Evolutionary conservation across 1,140 invertebrate species (phyloP).

Genomic region (Heliothis virescens): DNA sequence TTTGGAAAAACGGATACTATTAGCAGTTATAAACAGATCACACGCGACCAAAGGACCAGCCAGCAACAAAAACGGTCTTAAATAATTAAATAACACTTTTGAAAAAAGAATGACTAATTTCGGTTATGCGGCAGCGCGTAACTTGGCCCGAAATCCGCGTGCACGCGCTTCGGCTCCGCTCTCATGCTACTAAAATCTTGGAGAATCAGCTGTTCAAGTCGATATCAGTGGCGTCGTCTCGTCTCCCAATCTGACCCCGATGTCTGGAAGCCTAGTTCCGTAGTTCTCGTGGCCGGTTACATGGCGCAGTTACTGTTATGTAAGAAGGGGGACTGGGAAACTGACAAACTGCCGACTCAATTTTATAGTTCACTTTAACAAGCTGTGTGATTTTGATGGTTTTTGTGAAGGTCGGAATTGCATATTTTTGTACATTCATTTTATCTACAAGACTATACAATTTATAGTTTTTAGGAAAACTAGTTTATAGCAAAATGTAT

Average conservation of each 20-base stretch:
- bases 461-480: not conserved
- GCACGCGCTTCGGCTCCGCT: slow-evolving; percentile 31
- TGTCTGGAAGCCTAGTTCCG: slow-evolving; percentile 61
- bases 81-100: not conserved
- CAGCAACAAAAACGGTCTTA: no score
- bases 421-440: no score
- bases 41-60: no score
- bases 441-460: no score
- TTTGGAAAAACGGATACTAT: not conserved
- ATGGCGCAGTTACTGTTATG: slow-evolving; percentile 24
- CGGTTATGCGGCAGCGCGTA: slow-evolving; percentile 17
- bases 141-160: slow-evolving; percentile 29
- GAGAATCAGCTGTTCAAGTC: slow-evolving; percentile 79
- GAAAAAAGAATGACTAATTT: not conserved
- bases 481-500: not conserved
- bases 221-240: slow-evolving; percentile 78
- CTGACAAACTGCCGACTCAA: no score
- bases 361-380: no score
- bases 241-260: slow-evolving; percentile 78
- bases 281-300: slow-evolving; percentile 48
- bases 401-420: no score
- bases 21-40: not conserved
- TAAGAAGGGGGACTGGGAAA: slow-evolving; percentile 1
- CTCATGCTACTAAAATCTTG: slow-evolving; percentile 66
- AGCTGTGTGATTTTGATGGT: no score